Evolutionary conservation across 2,888 invertebrate species (phyloP).

Genomic region (Muschampia plurimacula): DNA sequence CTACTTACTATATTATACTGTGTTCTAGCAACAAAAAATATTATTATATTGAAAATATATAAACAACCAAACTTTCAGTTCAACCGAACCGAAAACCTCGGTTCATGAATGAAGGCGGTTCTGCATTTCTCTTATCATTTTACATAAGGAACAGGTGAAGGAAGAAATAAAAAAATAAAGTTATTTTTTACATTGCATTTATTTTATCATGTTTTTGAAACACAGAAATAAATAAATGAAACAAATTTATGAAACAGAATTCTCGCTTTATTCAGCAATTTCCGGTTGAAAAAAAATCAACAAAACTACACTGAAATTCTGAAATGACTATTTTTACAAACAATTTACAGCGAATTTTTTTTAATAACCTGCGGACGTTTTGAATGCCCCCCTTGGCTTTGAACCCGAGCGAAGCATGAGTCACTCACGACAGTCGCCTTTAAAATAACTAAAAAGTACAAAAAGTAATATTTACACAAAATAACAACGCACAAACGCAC

Average conservation of each 20-base stretch:
- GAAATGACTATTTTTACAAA: slow-evolving; percentile 84
- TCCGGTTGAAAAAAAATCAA: slow-evolving; percentile 82
- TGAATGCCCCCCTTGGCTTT: slow-evolving; percentile 54
- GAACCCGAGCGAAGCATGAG: slow-evolving; percentile 53
- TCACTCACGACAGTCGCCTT: slow-evolving; percentile 42
- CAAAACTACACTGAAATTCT: slow-evolving; percentile 82
- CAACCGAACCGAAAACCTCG: too few relatives aligned
- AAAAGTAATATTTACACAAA: slow-evolving; percentile 73
- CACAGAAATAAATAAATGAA: slow-evolving; percentile 59
- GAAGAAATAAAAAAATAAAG: slow-evolving; percentile 11
- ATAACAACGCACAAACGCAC: slow-evolving; percentile 54
- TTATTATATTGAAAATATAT: too few relatives aligned
- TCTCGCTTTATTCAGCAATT: slow-evolving; percentile 83
- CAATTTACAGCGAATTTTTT: slow-evolving; percentile 78
- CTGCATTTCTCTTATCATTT: too few relatives aligned
- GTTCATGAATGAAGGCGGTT: too few relatives aligned
- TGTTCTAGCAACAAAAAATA: too few relatives aligned
- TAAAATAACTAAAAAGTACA: slow-evolving; percentile 54
- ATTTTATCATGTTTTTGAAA: slow-evolving; percentile 39
- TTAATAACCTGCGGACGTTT: slow-evolving; percentile 52
- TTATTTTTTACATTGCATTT: slow-evolving; percentile 35
- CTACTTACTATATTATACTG: too few relatives aligned
- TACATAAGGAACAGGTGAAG: neutral
- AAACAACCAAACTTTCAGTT: too few relatives aligned
- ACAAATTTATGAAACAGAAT: slow-evolving; percentile 78